Percentiles rank a stretch among this genome's conserved stretches.
Evolutionary conservation across 1,140 invertebrate species (phyloP).

Genomic region (Diorhabda carinulata): DNA sequence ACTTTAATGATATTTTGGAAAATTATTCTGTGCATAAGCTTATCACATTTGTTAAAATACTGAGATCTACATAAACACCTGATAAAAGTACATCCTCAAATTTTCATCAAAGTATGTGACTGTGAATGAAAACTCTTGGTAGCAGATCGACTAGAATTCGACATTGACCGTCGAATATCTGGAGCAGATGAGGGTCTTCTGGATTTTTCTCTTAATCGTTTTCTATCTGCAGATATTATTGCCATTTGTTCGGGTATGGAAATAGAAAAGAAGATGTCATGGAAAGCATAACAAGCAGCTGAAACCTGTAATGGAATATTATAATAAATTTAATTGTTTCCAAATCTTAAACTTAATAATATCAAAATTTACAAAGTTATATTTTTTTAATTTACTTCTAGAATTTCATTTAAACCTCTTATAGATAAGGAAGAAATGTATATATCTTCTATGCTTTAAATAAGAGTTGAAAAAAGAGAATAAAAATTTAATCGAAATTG

Average conservation of each 20-base stretch:
- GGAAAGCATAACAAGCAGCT: constrained; percentile 58
- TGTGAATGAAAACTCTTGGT: constrained; percentile 10
- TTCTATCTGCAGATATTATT: constrained; percentile 53
- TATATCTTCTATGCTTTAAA: neutral
- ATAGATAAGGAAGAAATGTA: neutral
- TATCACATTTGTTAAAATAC: no score
- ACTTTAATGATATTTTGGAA: no score
- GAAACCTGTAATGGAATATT: constrained; percentile 51
- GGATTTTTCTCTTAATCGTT: constrained; percentile 37
- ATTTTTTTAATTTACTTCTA: neutral
- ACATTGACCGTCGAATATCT: constrained; percentile 5
- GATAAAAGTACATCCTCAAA: neutral
- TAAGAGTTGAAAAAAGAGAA: neutral
- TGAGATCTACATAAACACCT: no score
- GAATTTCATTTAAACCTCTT: neutral
- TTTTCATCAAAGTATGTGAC: constrained; percentile 24
- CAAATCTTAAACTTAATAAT: constrained; percentile 4
- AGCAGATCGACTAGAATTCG: constrained; percentile 15
- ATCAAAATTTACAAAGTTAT: constrained; percentile 3
- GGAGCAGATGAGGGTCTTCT: constrained; percentile 16
- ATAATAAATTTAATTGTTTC: constrained; percentile 20
- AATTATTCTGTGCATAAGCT: no score
- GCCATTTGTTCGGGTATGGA: constrained; percentile 55
- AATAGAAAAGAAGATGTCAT: constrained; percentile 57
- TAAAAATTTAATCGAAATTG: neutral